These are phyloP conservation scores for Mythimna vitellina DNA, from an alignment of 2,888 invertebrate species.

Conservation along the genomic window DNA sequence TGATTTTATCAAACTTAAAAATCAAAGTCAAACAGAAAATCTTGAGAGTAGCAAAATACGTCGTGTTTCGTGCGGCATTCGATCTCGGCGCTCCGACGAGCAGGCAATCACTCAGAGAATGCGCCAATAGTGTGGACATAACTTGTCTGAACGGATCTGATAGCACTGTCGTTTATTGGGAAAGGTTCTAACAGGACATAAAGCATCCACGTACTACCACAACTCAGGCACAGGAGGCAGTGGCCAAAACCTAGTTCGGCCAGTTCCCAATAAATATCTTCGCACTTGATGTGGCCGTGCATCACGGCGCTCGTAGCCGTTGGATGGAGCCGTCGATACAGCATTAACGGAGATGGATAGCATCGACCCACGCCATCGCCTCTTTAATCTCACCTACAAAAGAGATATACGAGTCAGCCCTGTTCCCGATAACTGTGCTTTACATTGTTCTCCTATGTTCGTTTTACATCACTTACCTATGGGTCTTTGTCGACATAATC, in stretches of 20 bases:
- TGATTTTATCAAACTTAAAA: neutral
- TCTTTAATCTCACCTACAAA: constrained; percentile 85
- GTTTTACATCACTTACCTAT: constrained; percentile 27
- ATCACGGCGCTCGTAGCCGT: constrained; percentile 59
- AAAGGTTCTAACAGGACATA: constrained; percentile 27
- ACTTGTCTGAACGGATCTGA: constrained; percentile 20
- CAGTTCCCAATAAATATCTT: constrained; percentile 52
- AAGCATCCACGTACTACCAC: constrained; percentile 23
- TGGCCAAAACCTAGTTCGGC: constrained; percentile 43
- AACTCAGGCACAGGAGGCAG: constrained; percentile 22
- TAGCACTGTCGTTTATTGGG: constrained; percentile 39
- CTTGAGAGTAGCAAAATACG: neutral
- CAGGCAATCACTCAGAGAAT: neutral
- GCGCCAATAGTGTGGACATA: constrained; percentile 9
- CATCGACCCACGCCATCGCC: constrained; percentile 80
- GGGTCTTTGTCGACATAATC: constrained; percentile 38
- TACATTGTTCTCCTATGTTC: constrained; percentile 38
- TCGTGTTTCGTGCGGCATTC: neutral
- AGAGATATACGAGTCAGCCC: constrained; percentile 78
- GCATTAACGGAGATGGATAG: constrained; percentile 86
- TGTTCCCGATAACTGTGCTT: constrained; percentile 62
- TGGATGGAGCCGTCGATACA: constrained; percentile 78
- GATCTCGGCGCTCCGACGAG: neutral
- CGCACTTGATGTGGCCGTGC: constrained; percentile 59
- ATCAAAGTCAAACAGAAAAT: neutral